These are phyloP conservation scores for Crypturellus tataupa DNA, from an alignment of 2,797 vertebrate species.

Conservation along the genomic window DNA sequence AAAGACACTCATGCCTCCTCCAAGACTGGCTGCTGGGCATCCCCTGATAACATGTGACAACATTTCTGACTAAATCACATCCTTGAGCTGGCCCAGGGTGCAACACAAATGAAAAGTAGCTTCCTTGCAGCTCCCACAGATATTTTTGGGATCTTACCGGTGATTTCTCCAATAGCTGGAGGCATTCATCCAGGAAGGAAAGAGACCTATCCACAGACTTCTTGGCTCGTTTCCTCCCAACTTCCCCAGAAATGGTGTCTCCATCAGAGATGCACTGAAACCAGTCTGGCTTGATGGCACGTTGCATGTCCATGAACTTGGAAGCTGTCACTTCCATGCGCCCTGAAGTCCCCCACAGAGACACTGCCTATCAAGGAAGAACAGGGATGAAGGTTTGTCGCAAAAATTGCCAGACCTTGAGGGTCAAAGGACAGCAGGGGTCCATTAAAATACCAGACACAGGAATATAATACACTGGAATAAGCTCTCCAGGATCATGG, in stretches of 20 bases:
- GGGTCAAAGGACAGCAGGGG: background rate
- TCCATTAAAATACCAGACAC: background rate
- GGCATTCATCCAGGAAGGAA: constrained; percentile 90
- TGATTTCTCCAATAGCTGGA: constrained; percentile 86
- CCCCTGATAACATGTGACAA: rapidly evolving
- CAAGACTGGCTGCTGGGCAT: background rate
- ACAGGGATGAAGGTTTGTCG: background rate
- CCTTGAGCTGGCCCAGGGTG: background rate
- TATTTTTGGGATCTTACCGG: constrained; percentile 79
- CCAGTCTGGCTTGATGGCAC: constrained; percentile 90
- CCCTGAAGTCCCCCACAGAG: constrained; percentile 93
- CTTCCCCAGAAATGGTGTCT: constrained; percentile 85
- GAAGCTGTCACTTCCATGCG: constrained; percentile 90
- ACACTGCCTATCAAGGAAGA: constrained; percentile 85
- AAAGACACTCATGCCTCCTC: background rate
- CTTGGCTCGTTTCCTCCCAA: constrained; percentile 88
- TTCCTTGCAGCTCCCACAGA: background rate
- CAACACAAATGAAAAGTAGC: background rate
- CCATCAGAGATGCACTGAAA: constrained; percentile 96
- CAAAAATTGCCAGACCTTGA: background rate
- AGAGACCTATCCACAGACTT: constrained; percentile 95
- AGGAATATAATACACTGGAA: background rate
- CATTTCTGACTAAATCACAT: background rate
- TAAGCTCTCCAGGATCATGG: background rate
- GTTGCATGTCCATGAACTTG: constrained; percentile 93